Evolutionary conservation across 2,797 vertebrate genomes (phyloP).

Genomic region (Adelosebastes latens): DNA sequence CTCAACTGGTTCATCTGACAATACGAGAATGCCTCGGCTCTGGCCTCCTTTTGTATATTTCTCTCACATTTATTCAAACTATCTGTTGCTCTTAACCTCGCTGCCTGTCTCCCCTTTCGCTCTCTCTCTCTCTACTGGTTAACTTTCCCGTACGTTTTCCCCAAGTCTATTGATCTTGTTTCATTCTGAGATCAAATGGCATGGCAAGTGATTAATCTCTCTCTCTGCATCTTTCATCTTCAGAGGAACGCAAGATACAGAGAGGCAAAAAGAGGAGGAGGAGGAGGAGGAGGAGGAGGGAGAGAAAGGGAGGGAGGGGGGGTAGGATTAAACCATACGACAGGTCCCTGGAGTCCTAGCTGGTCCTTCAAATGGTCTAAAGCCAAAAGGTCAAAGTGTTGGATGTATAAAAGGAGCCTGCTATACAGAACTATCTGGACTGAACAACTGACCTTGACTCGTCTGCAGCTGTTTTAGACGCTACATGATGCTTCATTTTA

Average conservation of each 20-base stretch:
- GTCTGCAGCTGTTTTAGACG: background rate
- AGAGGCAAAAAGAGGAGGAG: slow-evolving; percentile 50
- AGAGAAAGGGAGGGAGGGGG: slow-evolving; percentile 8
- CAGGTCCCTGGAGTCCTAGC: slow-evolving; percentile 57
- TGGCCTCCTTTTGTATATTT: slow-evolving; percentile 41
- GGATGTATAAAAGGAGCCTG: slow-evolving; percentile 33
- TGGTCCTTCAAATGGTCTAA: slow-evolving; percentile 61
- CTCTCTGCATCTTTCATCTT: slow-evolving; percentile 80
- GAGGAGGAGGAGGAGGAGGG: slow-evolving; percentile 10
- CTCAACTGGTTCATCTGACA: slow-evolving; percentile 55
- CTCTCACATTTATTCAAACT: slow-evolving; percentile 58
- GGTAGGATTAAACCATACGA: slow-evolving; percentile 67
- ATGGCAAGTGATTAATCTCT: slow-evolving; percentile 81
- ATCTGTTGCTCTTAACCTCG: slow-evolving; percentile 61
- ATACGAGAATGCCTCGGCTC: slow-evolving; percentile 30
- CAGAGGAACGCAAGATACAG: slow-evolving; percentile 66
- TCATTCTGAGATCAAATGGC: slow-evolving; percentile 83
- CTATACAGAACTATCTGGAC: slow-evolving; percentile 24
- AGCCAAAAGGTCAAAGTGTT: slow-evolving; percentile 65
- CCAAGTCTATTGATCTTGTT: slow-evolving; percentile 77
- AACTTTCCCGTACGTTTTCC: slow-evolving; percentile 69
- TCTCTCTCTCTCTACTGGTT: slow-evolving; percentile 60
- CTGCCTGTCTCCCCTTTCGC: slow-evolving; percentile 20
- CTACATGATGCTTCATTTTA: background rate
- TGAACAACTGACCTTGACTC: slow-evolving; percentile 58